phyloP scores from a whole-genome alignment of 2,113 vertebrate species.

The Heptranchias perlo region DNA sequence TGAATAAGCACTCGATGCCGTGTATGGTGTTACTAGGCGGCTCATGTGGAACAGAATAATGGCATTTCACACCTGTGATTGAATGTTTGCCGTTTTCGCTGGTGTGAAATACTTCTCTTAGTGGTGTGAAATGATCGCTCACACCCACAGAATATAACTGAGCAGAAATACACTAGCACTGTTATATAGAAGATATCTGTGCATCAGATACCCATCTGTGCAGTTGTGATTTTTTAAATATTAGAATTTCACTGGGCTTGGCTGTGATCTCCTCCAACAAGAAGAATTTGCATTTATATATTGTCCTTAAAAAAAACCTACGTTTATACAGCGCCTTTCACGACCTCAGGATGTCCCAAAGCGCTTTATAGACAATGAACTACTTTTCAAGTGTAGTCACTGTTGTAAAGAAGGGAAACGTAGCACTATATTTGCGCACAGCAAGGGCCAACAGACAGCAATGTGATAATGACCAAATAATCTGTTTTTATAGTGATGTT shows the following conservation, averaged over 20 bases:
- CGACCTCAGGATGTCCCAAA: not conserved
- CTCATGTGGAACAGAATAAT: slow-evolving; percentile 31
- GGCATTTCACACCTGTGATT: slow-evolving; percentile 35
- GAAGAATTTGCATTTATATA: not conserved
- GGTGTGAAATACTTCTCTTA: slow-evolving; percentile 13
- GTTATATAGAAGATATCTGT: not conserved
- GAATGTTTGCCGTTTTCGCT: not conserved
- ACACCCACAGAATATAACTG: not conserved
- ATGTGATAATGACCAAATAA: not conserved
- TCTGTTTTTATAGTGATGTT: not conserved
- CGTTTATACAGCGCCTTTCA: not conserved
- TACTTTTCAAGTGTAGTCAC: not conserved
- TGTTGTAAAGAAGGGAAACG: not conserved
- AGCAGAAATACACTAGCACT: not conserved
- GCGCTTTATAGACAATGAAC: not conserved
- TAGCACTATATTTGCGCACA: not conserved
- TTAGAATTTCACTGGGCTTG: not conserved
- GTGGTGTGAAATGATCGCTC: not conserved
- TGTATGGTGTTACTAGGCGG: not conserved
- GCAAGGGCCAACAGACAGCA: too few relatives aligned
- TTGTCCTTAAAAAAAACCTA: not conserved
- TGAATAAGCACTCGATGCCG: not conserved
- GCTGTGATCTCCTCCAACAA: not conserved
- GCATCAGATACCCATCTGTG: not conserved
- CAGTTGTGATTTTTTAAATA: not conserved